Evolutionary conservation across 2,888 invertebrate genomes (phyloP), one percentile per base, ranked within the genome.

Genomic region (Resseliella maxima): DNA sequence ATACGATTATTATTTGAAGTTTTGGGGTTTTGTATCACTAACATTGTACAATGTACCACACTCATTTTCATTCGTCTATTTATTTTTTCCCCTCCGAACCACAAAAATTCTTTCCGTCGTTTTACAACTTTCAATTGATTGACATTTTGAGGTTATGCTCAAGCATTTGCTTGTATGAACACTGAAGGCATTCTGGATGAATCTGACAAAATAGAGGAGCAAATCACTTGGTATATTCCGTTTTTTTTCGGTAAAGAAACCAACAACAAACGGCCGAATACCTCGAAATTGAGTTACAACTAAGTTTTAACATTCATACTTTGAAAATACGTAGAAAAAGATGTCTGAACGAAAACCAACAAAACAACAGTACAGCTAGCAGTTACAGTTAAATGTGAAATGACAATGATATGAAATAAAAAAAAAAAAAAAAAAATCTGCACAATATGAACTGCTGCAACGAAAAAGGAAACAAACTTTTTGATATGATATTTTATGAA

Each of bases 121-220:
- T 72, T 72, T 72, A 72, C 72, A 72, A 72, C 72, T 72, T 72
- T 31, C 72, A 59, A 59, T 59, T 59, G 72, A 72, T 72, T 72
- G 72, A 72, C 72, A 72, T 72, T 72, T 72, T 72, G 27, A 15
- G 72, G 31, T 72, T 72, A n/a, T 24, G 27, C 27, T 27, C 59
- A 27, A 59, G n/a, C n/a, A 50, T 50, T 50, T 21, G 45, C 12
- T 41, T 12, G 41, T 41, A 12, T 41, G 41, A 5, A 15, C 46
- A 50, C 8, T 18, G 46, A 50, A 2, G 8, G 12, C 46, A 50
- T 41, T 41, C 6, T 8, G 41, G 12, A 5, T 8, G 41, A 12
- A 41, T 8, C 46, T 35, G 27, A 72, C 18, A 35, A 72, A 72
- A 72, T 10, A 35, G 31, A 72, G 31, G 35, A 72, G n/a, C 1